Conservation (phyloP, 2,113 vertebrate species). For the Sceloporus tristichus region DNA sequence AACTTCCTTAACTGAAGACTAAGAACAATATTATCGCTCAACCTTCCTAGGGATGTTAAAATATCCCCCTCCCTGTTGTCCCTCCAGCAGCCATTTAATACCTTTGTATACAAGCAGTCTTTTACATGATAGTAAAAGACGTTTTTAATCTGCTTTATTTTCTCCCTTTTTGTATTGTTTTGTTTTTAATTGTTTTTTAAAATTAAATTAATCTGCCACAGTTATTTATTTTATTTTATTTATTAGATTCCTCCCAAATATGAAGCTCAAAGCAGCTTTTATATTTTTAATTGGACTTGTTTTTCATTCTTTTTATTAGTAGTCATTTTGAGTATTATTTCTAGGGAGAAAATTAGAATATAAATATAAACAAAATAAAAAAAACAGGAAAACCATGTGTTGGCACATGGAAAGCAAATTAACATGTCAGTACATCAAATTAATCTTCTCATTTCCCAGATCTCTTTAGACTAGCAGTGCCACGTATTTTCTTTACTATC, state of each 20-base stretch:
- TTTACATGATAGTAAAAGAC: background rate
- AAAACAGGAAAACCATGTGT: constrained; percentile 18
- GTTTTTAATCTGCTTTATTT: background rate
- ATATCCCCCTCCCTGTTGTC: too few species aligned
- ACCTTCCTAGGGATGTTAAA: too few species aligned
- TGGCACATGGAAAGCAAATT: constrained; percentile 25
- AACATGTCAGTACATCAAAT: background rate
- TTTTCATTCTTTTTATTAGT: background rate
- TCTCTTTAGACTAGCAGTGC: background rate
- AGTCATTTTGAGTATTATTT: background rate
- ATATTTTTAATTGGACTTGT: background rate
- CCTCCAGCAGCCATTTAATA: too few species aligned
- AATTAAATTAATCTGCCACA: background rate
- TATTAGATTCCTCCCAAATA: background rate
- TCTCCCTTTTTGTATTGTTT: background rate
- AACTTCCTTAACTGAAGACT: too few species aligned
- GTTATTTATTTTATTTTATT: background rate
- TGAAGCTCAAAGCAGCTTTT: background rate
- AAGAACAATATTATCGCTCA: too few species aligned
- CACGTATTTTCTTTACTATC: constrained; percentile 34
- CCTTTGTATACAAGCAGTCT: too few species aligned
- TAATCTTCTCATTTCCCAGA: constrained; percentile 22
- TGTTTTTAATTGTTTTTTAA: background rate
- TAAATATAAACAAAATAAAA: background rate
- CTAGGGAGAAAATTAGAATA: background rate